Evolutionary conservation across 2,797 vertebrate species (phyloP), one percentile per base, ranked within the genome.

Genomic region (Malurus leucopterus): DNA sequence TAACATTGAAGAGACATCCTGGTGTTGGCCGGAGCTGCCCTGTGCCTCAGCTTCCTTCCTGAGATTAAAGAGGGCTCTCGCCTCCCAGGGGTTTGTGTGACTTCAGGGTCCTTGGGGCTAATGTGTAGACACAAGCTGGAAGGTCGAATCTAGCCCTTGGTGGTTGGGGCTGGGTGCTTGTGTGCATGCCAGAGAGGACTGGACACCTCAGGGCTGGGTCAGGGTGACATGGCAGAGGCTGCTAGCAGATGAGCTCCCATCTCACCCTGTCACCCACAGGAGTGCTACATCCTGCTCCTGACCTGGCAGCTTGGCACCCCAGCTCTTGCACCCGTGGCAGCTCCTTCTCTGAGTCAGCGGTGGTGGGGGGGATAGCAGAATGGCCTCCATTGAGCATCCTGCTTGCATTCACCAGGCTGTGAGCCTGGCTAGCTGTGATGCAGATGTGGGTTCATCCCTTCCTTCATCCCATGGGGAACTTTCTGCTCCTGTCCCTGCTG

Each of bases 301-400:
- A n/a, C 49, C 65, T 9, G 16, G 44, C 64, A 50, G 29, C 8
- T 59, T 9, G n/a, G 30, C 70, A 8, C 11, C 18, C 38, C 0
- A 1, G 43, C 53, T 88, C 75, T 84, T 51, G 73, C 68, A 69
- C 41, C 32, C 4, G 0, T 6, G 1, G 84, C 0, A 2, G 76
- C 68, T 88, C 86, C 88, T 88, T 91, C 47, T 0, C 79, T 2
- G 12, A 82, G 79, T n/a, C 0, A 0, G 46, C 2, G 21, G 64
- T 0, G 0, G 20, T 0, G 1, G 43, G 51, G 68, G 21, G 77
- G 75, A 78, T 30, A 72, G 93, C 96, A 96, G 95, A 97, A 97
- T 96, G 92, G 84, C 27, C 84, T 85, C 84, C 71, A 95, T 96
- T 97, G 95, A 97, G 79, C 73, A 36, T 58, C 55, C 63, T 46